A percentile compares a stretch with the other conserved stretches of the same genome.
Evolutionary conservation across 2,113 vertebrate genomes (phyloP).

Genomic region (Psittacara wagleri): DNA sequence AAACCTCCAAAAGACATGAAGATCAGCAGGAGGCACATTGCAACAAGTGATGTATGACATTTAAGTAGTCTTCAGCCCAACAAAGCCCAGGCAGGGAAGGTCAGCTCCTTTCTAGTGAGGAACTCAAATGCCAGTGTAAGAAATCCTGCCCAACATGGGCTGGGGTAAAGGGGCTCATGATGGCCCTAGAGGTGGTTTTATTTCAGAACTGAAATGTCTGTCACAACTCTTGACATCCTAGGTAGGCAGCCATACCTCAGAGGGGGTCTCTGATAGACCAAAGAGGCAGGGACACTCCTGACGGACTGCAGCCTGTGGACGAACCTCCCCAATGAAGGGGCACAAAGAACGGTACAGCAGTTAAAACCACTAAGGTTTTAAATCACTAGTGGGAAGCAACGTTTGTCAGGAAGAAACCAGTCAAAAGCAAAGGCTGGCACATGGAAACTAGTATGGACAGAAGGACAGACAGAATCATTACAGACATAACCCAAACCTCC

Average conservation of each 20-base stretch:
- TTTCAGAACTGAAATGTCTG: background rate
- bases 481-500: background rate
- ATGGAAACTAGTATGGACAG: background rate
- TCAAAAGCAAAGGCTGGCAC: background rate
- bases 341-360: background rate
- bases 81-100: background rate
- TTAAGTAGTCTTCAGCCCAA: background rate
- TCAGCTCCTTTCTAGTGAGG: background rate
- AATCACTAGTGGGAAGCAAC: background rate
- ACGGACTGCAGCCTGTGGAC: background rate
- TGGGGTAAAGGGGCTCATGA: background rate
- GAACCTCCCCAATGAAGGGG: background rate
- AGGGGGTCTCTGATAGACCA: background rate
- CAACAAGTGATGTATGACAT: background rate
- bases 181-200: background rate
- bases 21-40: background rate
- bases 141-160: background rate
- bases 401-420: background rate
- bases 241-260: background rate
- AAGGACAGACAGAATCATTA: background rate
- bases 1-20: background rate
- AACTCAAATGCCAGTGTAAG: background rate
- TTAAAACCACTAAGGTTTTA: background rate
- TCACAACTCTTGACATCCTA: background rate
- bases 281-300: background rate